Evolutionary conservation across 2,888 invertebrate species (phyloP).

Genomic region (Sinelater perroti): DNA sequence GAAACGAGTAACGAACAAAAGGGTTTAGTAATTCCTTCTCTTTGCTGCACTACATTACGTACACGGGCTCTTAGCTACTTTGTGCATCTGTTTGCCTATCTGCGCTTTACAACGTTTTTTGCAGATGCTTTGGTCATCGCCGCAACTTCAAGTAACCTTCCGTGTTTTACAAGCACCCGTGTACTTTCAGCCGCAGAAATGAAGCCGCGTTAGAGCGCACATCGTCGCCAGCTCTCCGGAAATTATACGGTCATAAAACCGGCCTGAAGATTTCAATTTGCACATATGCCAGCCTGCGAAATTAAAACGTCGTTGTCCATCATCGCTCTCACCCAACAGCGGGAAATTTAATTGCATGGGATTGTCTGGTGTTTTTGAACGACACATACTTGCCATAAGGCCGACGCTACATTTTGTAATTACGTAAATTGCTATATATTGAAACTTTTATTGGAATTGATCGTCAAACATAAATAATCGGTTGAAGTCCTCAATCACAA

Average conservation of each 20-base stretch:
- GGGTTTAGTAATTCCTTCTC: constrained; percentile 22
- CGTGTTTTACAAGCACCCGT: background rate
- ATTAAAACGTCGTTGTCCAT: constrained; percentile 28
- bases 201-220: constrained; percentile 7
- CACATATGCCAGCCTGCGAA: constrained; percentile 27
- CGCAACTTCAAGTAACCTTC: too few species aligned
- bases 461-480: too few species aligned
- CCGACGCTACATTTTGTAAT: too few species aligned
- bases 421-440: too few species aligned
- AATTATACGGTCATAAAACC: constrained; percentile 28
- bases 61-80: constrained; percentile 3
- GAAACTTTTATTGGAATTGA: too few species aligned
- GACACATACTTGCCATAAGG: too few species aligned
- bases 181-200: constrained; percentile 11
- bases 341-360: too few species aligned
- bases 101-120: background rate
- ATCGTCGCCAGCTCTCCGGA: constrained; percentile 12
- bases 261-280: constrained; percentile 32
- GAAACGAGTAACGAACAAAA: constrained; percentile 40
- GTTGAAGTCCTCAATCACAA: too few species aligned
- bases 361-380: too few species aligned
- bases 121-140: too few species aligned
- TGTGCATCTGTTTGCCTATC: constrained; percentile 14
- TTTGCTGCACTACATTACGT: constrained; percentile 11
- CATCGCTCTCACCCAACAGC: too few species aligned